Conservation (phyloP, 1,140 invertebrate species). For the Hestina assimilis region DNA sequence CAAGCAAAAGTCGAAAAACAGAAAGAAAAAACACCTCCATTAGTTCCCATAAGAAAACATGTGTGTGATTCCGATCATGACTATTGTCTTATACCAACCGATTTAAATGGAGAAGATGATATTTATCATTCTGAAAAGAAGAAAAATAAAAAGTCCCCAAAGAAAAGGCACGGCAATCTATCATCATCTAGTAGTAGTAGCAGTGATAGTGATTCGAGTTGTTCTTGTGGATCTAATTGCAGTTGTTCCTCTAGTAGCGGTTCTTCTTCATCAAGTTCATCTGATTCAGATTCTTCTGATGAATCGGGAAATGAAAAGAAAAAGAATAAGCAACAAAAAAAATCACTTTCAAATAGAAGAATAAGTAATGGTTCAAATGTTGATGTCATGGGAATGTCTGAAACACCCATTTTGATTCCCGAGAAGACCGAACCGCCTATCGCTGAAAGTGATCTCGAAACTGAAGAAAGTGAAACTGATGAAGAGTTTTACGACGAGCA, state of each 20-base stretch:
- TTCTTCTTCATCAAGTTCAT: constrained; percentile 85
- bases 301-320: constrained; percentile 64
- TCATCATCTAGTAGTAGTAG: constrained; percentile 85
- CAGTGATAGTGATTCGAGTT: constrained; percentile 86
- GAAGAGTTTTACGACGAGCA: constrained; percentile 92
- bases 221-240: constrained; percentile 88
- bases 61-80: constrained; percentile 83
- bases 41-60: constrained; percentile 73
- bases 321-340: constrained; percentile 55
- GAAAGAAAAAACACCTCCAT: constrained; percentile 69
- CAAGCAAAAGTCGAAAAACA: constrained; percentile 78
- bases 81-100: constrained; percentile 79
- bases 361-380: constrained; percentile 74
- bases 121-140: constrained; percentile 58
- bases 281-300: constrained; percentile 76
- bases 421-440: constrained; percentile 78
- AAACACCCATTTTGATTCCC: constrained; percentile 65
- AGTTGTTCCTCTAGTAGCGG: constrained; percentile 86
- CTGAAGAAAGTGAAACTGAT: constrained; percentile 89
- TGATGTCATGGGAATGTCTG: constrained; percentile 76
- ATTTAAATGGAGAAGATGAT: constrained; percentile 64
- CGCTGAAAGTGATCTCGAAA: constrained; percentile 89
- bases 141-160: constrained; percentile 67
- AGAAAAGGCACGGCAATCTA: constrained; percentile 62
- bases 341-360: constrained; percentile 60